phyloP scores from a whole-genome alignment of 2,797 vertebrate species.

The Thalassophryne amazonica region DNA sequence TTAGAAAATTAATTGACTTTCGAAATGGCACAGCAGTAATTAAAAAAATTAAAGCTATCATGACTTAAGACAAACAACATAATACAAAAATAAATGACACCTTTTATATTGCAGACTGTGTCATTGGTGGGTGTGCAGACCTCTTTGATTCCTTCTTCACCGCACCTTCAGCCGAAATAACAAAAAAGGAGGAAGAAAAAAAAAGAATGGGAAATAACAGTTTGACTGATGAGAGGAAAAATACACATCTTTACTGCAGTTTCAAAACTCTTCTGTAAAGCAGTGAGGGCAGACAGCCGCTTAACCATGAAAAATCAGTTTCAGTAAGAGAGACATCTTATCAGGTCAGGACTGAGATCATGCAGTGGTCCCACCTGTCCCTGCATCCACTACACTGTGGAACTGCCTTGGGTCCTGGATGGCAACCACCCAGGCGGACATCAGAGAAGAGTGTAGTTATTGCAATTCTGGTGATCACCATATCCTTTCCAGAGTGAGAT shows the following conservation, averaged over 20 bases:
- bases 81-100: constrained; percentile 9
- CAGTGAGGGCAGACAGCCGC: too few relatives aligned
- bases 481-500: too few relatives aligned
- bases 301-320: too few relatives aligned
- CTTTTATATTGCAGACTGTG: constrained; percentile 46
- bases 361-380: too few relatives aligned
- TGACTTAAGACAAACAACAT: background rate
- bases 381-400: too few relatives aligned
- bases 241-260: background rate
- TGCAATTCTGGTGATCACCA: too few relatives aligned
- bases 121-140: constrained; percentile 37
- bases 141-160: background rate
- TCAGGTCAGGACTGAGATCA: too few relatives aligned
- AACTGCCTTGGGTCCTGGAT: too few relatives aligned
- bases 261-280: background rate
- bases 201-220: background rate
- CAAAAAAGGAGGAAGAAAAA: background rate
- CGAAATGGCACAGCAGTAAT: background rate
- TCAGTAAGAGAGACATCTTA: too few relatives aligned
- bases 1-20: background rate
- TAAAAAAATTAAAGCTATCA: background rate
- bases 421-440: too few relatives aligned
- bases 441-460: too few relatives aligned
- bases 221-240: background rate
- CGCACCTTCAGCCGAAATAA: constrained; percentile 56